Conservation (phyloP, 1,140 invertebrate genomes). For the Diorhabda sublineata region DNA sequence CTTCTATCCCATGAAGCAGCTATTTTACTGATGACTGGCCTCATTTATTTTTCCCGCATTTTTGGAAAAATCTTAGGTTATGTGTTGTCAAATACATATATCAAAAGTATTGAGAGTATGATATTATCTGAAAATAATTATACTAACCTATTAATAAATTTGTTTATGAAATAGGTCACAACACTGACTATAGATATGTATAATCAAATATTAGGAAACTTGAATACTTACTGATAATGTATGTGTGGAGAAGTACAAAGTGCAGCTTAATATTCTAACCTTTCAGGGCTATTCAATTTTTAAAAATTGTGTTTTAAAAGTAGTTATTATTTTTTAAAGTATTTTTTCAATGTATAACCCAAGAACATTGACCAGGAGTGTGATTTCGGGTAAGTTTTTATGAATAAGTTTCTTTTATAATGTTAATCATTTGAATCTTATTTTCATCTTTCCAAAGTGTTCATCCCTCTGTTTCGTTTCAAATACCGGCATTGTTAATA, state of each 20-base stretch:
- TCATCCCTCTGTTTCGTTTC: too few relatives aligned
- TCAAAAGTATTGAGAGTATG: neutral
- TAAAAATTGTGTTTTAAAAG: constrained; percentile 10
- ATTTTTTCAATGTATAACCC: constrained; percentile 36
- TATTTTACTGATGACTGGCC: too few relatives aligned
- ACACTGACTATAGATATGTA: constrained; percentile 3
- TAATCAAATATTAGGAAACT: constrained; percentile 10
- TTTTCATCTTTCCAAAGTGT: too few relatives aligned
- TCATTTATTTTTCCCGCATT: constrained; percentile 7
- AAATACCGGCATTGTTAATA: too few relatives aligned
- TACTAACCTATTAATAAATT: constrained; percentile 1
- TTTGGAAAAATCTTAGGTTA: constrained; percentile 12
- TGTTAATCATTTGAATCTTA: too few relatives aligned
- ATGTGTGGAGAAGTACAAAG: constrained; percentile 18
- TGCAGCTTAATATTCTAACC: constrained; percentile 15
- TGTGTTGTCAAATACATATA: constrained; percentile 2
- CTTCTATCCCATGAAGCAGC: too few relatives aligned
- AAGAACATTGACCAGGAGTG: constrained; percentile 36
- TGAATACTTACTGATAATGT: constrained; percentile 11
- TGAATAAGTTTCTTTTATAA: neutral
- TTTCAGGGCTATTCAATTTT: neutral
- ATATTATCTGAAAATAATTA: constrained; percentile 1
- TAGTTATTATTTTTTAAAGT: constrained; percentile 8
- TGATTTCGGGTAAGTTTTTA: constrained; percentile 36
- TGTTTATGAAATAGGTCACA: constrained; percentile 16